These are phyloP conservation scores for Hucho hucho DNA, from an alignment of 2,113 vertebrate species.

Conservation along the genomic window DNA sequence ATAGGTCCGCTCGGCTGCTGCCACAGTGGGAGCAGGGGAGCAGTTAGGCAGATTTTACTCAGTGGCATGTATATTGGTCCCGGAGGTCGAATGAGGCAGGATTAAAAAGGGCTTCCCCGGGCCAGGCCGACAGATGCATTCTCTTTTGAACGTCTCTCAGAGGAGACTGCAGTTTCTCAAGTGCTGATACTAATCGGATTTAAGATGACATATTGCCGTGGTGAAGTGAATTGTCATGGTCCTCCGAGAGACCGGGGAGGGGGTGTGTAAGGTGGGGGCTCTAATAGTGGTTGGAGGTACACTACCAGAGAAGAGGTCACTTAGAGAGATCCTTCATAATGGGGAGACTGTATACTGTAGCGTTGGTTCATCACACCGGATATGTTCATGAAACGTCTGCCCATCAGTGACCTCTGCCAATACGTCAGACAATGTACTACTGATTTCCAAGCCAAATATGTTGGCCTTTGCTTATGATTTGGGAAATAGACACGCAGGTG, in stretches of 20 bases:
- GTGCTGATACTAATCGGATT: constrained; percentile 92
- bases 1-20: neutral
- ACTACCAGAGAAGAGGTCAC: too few species aligned
- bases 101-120: constrained; percentile 37
- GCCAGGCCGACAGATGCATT: constrained; percentile 58
- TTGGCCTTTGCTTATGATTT: too few species aligned
- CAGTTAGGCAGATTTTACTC: constrained; percentile 41
- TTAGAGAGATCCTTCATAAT: too few species aligned
- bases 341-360: too few species aligned
- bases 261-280: constrained; percentile 3
- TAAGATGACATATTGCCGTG: constrained; percentile 80
- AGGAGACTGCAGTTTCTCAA: constrained; percentile 72
- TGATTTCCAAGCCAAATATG: too few species aligned
- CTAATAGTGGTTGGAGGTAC: neutral
- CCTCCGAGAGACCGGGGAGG: constrained; percentile 55
- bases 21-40: neutral
- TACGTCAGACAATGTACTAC: too few species aligned
- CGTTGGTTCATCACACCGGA: too few species aligned
- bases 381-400: too few species aligned
- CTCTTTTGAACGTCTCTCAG: constrained; percentile 54
- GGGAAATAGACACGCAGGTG: too few species aligned
- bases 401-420: too few species aligned
- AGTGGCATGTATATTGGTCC: constrained; percentile 32
- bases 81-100: constrained; percentile 21
- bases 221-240: constrained; percentile 84